phyloP scores from a whole-genome alignment of 2,113 vertebrate species.

The Phaethon lepturus region DNA sequence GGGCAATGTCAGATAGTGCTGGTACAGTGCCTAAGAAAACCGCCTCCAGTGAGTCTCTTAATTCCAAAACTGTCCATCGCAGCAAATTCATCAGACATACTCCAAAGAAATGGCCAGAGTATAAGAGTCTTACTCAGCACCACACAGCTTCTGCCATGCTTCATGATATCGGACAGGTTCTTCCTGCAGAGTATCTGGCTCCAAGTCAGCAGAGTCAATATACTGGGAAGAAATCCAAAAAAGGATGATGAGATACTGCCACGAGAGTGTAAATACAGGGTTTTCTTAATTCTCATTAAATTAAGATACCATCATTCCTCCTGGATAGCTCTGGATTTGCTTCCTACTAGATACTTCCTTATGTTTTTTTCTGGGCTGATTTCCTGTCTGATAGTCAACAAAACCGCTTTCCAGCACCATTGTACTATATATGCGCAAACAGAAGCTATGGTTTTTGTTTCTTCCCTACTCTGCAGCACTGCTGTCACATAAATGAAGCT shows the following conservation, averaged over 20 bases:
- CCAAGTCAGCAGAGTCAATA: constrained; percentile 92
- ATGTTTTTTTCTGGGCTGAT: not conserved
- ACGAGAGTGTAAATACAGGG: not conserved
- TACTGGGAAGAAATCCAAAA: constrained; percentile 78
- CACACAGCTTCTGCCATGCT: constrained; percentile 97
- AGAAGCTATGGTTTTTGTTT: not conserved
- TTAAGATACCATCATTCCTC: not conserved
- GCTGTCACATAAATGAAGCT: not conserved
- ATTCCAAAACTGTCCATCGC: not conserved
- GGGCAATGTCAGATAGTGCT: not conserved
- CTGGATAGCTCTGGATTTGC: not conserved
- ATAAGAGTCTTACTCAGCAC: constrained; percentile 84
- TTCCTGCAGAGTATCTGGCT: constrained; percentile 85
- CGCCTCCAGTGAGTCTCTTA: not conserved
- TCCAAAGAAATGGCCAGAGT: not conserved
- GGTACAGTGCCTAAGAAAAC: not conserved
- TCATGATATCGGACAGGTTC: constrained; percentile 96
- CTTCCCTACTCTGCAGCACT: not conserved
- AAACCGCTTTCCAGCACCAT: not conserved
- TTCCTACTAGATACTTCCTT: not conserved
- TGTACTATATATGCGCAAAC: not conserved
- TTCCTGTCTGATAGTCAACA: not conserved
- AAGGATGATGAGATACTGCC: not conserved
- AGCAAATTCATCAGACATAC: not conserved
- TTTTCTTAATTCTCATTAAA: not conserved